Conservation (phyloP, 2,113 vertebrate genomes). For the Laticauda colubrina region DNA sequence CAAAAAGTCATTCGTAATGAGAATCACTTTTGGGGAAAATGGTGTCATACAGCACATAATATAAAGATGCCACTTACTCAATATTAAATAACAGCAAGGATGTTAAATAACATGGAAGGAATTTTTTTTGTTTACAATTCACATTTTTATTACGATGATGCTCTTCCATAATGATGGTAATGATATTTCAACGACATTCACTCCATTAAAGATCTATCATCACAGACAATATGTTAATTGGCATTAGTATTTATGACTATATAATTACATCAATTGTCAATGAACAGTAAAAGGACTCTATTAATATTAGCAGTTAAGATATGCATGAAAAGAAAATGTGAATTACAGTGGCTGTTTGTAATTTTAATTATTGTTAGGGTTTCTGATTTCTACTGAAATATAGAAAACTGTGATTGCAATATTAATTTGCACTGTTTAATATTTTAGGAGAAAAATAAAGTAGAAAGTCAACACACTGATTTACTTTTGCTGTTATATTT, state of each 20-base stretch:
- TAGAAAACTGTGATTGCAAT: slow-evolving; percentile 38
- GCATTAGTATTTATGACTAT: slow-evolving; percentile 43
- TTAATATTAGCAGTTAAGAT: slow-evolving; percentile 49
- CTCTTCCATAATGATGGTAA: slow-evolving; percentile 18
- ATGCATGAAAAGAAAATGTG: slow-evolving; percentile 33
- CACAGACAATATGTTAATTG: slow-evolving; percentile 36
- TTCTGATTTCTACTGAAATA: slow-evolving; percentile 48
- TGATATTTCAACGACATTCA: slow-evolving; percentile 30
- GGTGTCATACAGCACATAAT: neutral
- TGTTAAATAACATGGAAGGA: slow-evolving; percentile 38
- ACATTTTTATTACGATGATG: slow-evolving; percentile 42
- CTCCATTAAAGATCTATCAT: slow-evolving; percentile 24
- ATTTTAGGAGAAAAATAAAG: neutral
- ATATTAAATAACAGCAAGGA: slow-evolving; percentile 24
- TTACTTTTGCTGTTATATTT: neutral
- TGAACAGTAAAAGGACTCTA: slow-evolving; percentile 36
- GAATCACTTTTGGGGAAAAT: neutral
- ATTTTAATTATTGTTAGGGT: slow-evolving; percentile 44
- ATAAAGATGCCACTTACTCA: slow-evolving; percentile 13
- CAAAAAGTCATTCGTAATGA: neutral
- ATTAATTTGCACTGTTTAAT: slow-evolving; percentile 32
- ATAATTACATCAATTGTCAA: slow-evolving; percentile 45
- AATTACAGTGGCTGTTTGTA: slow-evolving; percentile 48
- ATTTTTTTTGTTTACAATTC: slow-evolving; percentile 27
- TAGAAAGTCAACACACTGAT: neutral